phyloP scores from a whole-genome alignment of 2,797 vertebrate genomes.

The Psittacula echo region DNA sequence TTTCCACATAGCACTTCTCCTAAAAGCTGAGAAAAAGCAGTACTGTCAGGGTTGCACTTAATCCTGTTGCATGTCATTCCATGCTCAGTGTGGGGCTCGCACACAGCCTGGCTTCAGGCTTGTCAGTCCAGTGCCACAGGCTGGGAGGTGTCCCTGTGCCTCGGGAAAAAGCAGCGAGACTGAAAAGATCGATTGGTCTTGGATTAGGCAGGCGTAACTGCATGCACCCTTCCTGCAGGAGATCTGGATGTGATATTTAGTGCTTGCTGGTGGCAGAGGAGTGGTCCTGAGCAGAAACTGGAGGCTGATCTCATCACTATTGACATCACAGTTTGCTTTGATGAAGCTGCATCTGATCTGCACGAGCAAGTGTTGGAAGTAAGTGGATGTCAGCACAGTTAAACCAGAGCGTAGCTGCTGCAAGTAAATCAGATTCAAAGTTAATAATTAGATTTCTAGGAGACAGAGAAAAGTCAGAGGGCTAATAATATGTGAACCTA shows the following conservation, averaged over 20 bases:
- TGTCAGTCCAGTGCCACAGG: not conserved
- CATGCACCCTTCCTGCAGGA: not conserved
- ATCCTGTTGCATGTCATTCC: not conserved
- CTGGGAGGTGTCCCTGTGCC: not conserved
- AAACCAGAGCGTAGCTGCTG: not conserved
- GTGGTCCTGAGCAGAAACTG: not conserved
- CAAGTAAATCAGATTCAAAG: not conserved
- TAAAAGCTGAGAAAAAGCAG: not conserved
- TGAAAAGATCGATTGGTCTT: not conserved
- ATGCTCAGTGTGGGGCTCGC: accelerated
- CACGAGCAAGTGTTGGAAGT: not conserved
- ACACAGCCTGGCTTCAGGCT: not conserved
- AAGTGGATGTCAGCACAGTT: not conserved
- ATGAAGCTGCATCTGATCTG: not conserved
- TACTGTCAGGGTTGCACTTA: not conserved
- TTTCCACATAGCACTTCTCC: not conserved
- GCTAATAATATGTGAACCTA: not conserved
- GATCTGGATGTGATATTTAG: not conserved
- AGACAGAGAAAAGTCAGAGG: not conserved
- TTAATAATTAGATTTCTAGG: not conserved
- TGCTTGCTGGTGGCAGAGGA: not conserved
- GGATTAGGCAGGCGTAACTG: not conserved
- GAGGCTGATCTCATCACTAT: not conserved
- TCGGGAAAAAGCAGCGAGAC: not conserved
- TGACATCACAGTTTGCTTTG: not conserved